phyloP scores from a whole-genome alignment of 2,888 invertebrate genomes.

The Acanthococcus lagerstroemiae region DNA sequence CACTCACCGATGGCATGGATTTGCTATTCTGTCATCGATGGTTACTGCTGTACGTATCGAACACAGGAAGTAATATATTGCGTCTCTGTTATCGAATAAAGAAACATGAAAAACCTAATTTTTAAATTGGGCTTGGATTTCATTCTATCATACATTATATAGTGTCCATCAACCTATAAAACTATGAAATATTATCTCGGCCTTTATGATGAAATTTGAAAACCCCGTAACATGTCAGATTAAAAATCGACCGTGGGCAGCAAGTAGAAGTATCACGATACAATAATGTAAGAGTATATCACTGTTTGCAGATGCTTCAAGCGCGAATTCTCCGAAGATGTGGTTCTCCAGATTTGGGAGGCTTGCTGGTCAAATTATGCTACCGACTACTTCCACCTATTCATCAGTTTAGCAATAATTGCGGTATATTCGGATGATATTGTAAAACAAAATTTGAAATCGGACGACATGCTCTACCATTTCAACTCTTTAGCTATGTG shows the following conservation, averaged over 20 bases:
- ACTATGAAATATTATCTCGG: no score
- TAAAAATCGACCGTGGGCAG: no score
- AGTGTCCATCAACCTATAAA: no score
- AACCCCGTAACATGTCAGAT: no score
- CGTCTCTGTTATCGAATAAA: no score
- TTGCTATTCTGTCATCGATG: slow-evolving; percentile 88
- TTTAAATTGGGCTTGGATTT: no score
- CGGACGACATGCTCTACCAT: slow-evolving; percentile 89
- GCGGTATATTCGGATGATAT: slow-evolving; percentile 88
- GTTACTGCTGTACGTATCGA: slow-evolving; percentile 66
- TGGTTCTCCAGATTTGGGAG: slow-evolving; percentile 88
- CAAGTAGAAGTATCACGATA: neutral
- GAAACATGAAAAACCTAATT: no score
- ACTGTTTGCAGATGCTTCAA: slow-evolving; percentile 66
- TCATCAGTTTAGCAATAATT: slow-evolving; percentile 85
- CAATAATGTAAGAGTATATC: slow-evolving; percentile 2
- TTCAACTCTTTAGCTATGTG: slow-evolving; percentile 95
- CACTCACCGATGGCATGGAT: slow-evolving; percentile 78
- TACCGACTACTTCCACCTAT: slow-evolving; percentile 92
- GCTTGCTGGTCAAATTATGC: slow-evolving; percentile 95
- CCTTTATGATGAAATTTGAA: no score
- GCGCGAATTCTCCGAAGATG: slow-evolving; percentile 79
- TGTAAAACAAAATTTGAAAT: slow-evolving; percentile 78
- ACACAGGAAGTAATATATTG: no score
- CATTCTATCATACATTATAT: no score